A percentile compares a stretch with the other conserved stretches of the same genome.
Evolutionary conservation across 2,888 invertebrate genomes (phyloP).

Genomic region (Cephus nigrinus): DNA sequence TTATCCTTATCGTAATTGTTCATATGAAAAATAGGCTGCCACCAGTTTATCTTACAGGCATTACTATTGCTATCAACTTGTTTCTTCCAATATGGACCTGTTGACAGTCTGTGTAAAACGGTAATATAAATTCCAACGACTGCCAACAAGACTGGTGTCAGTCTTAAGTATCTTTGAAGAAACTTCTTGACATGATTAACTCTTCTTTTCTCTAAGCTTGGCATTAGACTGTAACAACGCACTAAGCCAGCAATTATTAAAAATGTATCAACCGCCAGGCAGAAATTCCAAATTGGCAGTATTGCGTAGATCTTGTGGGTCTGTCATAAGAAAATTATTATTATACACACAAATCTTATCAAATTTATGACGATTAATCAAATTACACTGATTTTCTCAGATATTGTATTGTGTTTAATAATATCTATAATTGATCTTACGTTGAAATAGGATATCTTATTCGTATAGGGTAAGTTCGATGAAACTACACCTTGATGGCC

Average conservation of each 20-base stretch:
- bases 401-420: not conserved
- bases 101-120: constrained; percentile 71
- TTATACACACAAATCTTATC: not conserved
- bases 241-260: constrained; percentile 18
- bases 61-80: constrained; percentile 71
- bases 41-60: constrained; percentile 72
- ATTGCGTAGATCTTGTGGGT: constrained; percentile 11
- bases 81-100: constrained; percentile 73
- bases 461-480: constrained; percentile 10
- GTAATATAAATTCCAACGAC: constrained; percentile 73
- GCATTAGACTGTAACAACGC: constrained; percentile 14
- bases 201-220: constrained; percentile 13
- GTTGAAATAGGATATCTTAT: constrained; percentile 19
- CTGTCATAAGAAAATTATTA: not conserved
- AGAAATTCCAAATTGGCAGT: constrained; percentile 18
- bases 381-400: not conserved
- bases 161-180: constrained; percentile 57
- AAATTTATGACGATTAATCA: not conserved
- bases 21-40: constrained; percentile 72
- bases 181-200: constrained; percentile 13
- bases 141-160: constrained; percentile 71
- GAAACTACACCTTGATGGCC: constrained; percentile 17
- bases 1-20: constrained; percentile 74
- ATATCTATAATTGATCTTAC: constrained; percentile 10
- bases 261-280: constrained; percentile 18